These are phyloP conservation scores for Pseudomyrmex sp. DNA, from an alignment of 1,140 invertebrate genomes.

Conservation along the genomic window DNA sequence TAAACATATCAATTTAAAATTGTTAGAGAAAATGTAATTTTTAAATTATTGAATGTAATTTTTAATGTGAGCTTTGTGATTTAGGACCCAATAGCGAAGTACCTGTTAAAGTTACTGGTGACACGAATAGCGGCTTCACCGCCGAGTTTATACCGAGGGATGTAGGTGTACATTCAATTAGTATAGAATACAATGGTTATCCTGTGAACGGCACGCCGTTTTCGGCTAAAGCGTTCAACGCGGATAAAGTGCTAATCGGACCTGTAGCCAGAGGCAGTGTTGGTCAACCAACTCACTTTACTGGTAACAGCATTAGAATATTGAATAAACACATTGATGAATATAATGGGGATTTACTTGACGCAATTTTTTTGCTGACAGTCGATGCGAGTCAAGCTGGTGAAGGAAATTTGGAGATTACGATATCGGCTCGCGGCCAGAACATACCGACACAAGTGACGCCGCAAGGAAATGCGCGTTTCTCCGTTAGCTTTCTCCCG, in stretches of 20 bases:
- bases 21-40: too few relatives aligned
- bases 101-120: constrained; percentile 95
- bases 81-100: constrained; percentile 90
- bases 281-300: constrained; percentile 95
- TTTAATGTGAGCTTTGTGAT: too few relatives aligned
- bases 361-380: constrained; percentile 75
- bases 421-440: constrained; percentile 96
- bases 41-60: too few relatives aligned
- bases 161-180: constrained; percentile 96
- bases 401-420: constrained; percentile 99
- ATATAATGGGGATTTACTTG: not conserved
- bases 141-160: constrained; percentile 96
- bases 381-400: constrained; percentile 98
- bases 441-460: constrained; percentile 99
- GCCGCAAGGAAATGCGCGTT: constrained; percentile 94
- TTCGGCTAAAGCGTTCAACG: constrained; percentile 96
- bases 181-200: constrained; percentile 96
- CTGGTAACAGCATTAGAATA: constrained; percentile 83
- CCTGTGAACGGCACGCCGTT: constrained; percentile 96
- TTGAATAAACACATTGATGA: constrained; percentile 5
- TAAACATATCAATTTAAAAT: too few relatives aligned
- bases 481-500: constrained; percentile 98
- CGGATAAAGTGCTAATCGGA: constrained; percentile 94
- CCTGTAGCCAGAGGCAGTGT: constrained; percentile 92
- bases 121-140: constrained; percentile 93